Percentiles rank a stretch among this genome's conserved stretches.
phyloP scores from a whole-genome alignment of 1,140 invertebrate genomes.

The Papilio polytes region DNA sequence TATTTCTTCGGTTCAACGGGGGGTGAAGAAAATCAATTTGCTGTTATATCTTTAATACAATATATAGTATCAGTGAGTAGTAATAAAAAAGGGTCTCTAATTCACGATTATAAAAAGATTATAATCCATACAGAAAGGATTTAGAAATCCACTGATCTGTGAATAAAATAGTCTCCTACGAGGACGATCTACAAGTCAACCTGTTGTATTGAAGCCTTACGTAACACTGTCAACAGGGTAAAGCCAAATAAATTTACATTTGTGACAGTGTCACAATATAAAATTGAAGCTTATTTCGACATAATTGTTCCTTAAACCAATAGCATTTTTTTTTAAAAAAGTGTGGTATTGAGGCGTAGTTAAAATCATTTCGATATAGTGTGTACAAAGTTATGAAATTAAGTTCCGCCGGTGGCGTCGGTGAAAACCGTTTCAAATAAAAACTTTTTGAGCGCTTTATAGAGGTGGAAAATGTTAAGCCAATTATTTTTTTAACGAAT shows the following conservation, averaged over 20 bases:
- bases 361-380: background rate
- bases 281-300: background rate
- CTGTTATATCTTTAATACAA: too few species aligned
- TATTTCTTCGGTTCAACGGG: too few species aligned
- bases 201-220: background rate
- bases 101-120: too few species aligned
- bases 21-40: too few species aligned
- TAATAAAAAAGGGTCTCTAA: too few species aligned
- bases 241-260: constrained; percentile 20
- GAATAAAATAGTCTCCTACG: background rate
- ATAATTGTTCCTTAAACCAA: background rate
- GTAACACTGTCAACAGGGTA: background rate
- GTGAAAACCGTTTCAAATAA: background rate
- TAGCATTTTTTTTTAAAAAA: background rate
- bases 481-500: background rate
- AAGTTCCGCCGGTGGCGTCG: background rate
- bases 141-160: background rate
- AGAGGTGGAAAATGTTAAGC: background rate
- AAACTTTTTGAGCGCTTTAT: constrained; percentile 14
- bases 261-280: background rate
- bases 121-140: too few species aligned
- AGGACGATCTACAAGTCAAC: background rate
- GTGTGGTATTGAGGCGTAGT: background rate
- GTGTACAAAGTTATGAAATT: background rate
- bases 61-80: too few species aligned